Conservation (phyloP, 2,113 vertebrate species). For the Mobula hypostoma region DNA sequence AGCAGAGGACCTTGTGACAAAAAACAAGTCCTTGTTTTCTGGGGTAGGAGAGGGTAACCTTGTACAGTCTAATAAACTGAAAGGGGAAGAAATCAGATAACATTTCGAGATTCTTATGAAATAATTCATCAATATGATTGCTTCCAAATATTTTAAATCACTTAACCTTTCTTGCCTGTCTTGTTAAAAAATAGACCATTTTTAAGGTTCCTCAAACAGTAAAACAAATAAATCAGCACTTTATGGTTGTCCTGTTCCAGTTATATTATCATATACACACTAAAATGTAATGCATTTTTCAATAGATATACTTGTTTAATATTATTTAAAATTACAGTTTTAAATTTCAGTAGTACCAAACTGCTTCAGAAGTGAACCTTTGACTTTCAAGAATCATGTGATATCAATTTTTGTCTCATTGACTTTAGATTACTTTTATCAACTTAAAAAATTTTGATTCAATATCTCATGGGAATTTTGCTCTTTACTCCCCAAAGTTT, state of each 20-base stretch:
- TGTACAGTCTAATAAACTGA: constrained; percentile 95
- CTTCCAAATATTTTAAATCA: background rate
- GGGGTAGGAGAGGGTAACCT: constrained; percentile 95
- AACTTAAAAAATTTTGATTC: background rate
- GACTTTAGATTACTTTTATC: background rate
- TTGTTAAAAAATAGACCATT: background rate
- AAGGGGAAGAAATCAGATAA: constrained; percentile 49
- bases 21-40: constrained; percentile 99
- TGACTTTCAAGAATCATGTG: background rate
- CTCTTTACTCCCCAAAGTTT: background rate
- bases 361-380: background rate
- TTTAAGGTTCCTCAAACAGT: background rate
- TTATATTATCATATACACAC: background rate
- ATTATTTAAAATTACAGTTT: background rate
- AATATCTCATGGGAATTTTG: background rate
- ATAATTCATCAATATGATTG: background rate
- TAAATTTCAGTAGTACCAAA: background rate
- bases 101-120: background rate
- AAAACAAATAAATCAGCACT: background rate
- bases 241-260: background rate
- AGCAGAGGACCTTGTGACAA: constrained; percentile 90
- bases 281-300: constrained; percentile 7
- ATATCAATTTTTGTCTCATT: background rate
- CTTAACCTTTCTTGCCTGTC: background rate
- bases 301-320: background rate